These are phyloP conservation scores for Myxocyprinus asiaticus DNA, from an alignment of 2,113 vertebrate genomes.

Conservation along the genomic window DNA sequence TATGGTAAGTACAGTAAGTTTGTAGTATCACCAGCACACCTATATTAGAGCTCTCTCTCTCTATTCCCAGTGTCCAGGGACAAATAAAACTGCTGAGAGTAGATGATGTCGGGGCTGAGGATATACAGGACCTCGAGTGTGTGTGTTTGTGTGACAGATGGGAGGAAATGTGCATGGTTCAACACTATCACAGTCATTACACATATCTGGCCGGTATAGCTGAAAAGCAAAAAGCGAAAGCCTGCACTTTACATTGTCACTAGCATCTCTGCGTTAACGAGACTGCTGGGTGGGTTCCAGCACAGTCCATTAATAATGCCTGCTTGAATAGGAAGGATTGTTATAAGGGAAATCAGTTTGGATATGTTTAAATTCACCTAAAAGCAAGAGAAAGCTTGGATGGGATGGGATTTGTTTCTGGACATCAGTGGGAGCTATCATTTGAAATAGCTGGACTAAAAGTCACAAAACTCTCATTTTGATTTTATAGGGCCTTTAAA, in stretches of 20 bases:
- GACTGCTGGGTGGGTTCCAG: conserved; percentile 38
- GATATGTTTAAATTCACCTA: background rate
- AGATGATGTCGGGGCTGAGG: conserved; percentile 47
- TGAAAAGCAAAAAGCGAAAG: conserved; percentile 39
- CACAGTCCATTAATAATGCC: conserved; percentile 19
- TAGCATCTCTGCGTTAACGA: conserved; percentile 34
- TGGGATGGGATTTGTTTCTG: background rate
- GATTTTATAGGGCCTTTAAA: no score
- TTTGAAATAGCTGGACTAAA: no score
- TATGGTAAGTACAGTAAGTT: conserved; percentile 30
- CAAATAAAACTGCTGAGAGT: conserved; percentile 58
- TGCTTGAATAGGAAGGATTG: conserved; percentile 18
- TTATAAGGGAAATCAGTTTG: conserved; percentile 28
- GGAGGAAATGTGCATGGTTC: conserved; percentile 56
- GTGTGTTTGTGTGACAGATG: conserved; percentile 54
- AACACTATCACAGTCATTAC: conserved; percentile 56
- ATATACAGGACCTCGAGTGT: conserved; percentile 20
- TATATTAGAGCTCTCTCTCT: conserved; percentile 42
- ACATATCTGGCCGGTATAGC: conserved; percentile 40
- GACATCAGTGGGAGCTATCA: background rate
- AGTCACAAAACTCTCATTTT: no score
- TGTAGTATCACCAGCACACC: conserved; percentile 50
- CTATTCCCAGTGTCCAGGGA: conserved; percentile 51
- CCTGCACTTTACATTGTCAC: conserved; percentile 46
- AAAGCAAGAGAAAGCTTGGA: background rate